Conservation (phyloP, 2,797 vertebrate species). For the Botia almorhae region DNA sequence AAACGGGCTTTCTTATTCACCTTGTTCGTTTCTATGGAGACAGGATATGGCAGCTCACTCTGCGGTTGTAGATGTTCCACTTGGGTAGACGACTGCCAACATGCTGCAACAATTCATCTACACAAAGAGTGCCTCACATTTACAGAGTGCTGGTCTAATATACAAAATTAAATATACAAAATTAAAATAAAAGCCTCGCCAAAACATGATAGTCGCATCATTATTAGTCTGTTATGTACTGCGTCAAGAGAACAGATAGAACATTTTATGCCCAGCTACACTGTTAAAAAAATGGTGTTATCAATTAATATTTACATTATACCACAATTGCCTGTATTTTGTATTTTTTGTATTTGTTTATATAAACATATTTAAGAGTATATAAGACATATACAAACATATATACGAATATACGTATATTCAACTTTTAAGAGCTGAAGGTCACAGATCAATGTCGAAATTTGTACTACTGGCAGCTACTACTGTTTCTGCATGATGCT, state of each 20-base stretch:
- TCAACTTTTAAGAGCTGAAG: background rate
- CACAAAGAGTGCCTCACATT: background rate
- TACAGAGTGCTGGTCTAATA: background rate
- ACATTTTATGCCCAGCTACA: background rate
- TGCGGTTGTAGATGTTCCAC: background rate
- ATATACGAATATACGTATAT: background rate
- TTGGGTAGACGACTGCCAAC: too few relatives aligned
- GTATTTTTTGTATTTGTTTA: too few relatives aligned
- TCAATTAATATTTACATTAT: too few relatives aligned
- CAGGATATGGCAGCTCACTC: background rate
- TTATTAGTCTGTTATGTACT: background rate
- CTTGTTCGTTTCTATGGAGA: constrained; percentile 13
- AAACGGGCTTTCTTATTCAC: background rate
- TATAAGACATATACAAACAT: too few relatives aligned
- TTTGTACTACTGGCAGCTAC: background rate
- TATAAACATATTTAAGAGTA: too few relatives aligned
- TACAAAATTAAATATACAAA: too few relatives aligned
- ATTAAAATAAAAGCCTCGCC: too few relatives aligned
- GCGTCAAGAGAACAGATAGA: too few relatives aligned
- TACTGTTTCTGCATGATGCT: too few relatives aligned
- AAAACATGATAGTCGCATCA: too few relatives aligned
- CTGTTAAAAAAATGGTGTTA: background rate
- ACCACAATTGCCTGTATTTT: background rate
- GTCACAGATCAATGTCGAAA: background rate
- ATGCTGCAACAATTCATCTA: too few relatives aligned